These are phyloP conservation scores for Apotomis betuletana DNA, from an alignment of 2,888 invertebrate genomes.

Conservation along the genomic window DNA sequence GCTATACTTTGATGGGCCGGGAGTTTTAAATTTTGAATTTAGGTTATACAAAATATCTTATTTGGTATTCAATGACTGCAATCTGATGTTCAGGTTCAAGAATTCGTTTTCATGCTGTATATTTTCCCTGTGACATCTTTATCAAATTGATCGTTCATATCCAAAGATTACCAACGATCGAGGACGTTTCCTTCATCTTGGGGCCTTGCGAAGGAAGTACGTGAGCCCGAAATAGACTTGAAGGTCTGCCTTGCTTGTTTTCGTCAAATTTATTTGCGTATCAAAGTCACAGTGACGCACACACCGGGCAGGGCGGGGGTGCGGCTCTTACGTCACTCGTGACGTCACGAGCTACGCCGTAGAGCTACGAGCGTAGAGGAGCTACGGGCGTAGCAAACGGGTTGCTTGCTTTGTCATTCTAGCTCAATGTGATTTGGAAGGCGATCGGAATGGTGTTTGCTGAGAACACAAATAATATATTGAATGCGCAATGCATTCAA, in stretches of 20 bases:
- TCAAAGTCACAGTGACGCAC: slow-evolving; percentile 51
- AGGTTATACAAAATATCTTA: too few relatives aligned
- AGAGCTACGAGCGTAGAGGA: slow-evolving; percentile 17
- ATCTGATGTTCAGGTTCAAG: neutral
- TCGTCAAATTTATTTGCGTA: slow-evolving; percentile 38
- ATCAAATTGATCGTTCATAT: neutral
- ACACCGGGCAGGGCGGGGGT: slow-evolving; percentile 59
- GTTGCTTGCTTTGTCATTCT: slow-evolving; percentile 47
- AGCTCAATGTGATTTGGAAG: slow-evolving; percentile 36
- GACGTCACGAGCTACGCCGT: slow-evolving; percentile 58
- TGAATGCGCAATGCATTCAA: slow-evolving; percentile 16
- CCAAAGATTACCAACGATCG: slow-evolving; percentile 12
- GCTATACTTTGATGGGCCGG: too few relatives aligned
- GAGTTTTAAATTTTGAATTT: too few relatives aligned
- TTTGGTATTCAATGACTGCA: too few relatives aligned
- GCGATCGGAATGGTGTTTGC: slow-evolving; percentile 26
- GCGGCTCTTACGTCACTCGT: slow-evolving; percentile 73
- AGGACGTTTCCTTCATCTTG: slow-evolving; percentile 3
- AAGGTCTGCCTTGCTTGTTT: slow-evolving; percentile 38
- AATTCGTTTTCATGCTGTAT: neutral
- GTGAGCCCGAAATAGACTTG: slow-evolving; percentile 29
- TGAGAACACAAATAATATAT: slow-evolving; percentile 31
- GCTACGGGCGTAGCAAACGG: slow-evolving; percentile 52
- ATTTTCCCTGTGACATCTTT: neutral
- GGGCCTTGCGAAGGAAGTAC: slow-evolving; percentile 18